Evolutionary conservation across 2,888 invertebrate genomes (phyloP).

Genomic region (Dicycla oo): DNA sequence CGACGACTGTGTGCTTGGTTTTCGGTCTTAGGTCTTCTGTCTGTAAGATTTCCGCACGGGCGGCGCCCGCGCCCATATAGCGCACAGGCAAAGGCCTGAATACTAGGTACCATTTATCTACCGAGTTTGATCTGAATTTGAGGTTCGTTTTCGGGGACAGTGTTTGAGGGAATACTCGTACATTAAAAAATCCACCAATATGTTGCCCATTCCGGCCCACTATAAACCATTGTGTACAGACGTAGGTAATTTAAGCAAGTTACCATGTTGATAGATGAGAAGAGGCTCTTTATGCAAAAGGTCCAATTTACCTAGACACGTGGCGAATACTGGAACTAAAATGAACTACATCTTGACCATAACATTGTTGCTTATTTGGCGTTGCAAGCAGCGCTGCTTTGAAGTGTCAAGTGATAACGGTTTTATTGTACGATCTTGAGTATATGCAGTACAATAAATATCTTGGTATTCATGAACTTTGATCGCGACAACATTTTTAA

Average conservation of each 20-base stretch:
- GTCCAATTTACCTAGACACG: slow-evolving; percentile 3
- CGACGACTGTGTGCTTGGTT: too few relatives aligned
- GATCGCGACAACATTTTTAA: slow-evolving; percentile 5
- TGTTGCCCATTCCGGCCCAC: not conserved
- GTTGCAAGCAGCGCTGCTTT: not conserved
- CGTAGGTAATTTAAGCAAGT: too few relatives aligned
- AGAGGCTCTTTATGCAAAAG: slow-evolving; percentile 1
- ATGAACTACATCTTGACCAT: not conserved
- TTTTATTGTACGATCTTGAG: not conserved
- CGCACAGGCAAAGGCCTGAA: too few relatives aligned
- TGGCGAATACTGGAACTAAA: not conserved
- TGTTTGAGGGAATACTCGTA: not conserved
- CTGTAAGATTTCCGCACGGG: too few relatives aligned
- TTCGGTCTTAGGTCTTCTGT: not conserved
- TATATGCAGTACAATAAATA: slow-evolving; percentile 4
- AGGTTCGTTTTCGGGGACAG: not conserved
- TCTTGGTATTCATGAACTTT: slow-evolving; percentile 35
- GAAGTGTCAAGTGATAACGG: slow-evolving; percentile 3
- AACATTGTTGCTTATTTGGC: not conserved
- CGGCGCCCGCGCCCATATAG: too few relatives aligned
- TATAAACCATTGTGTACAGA: not conserved
- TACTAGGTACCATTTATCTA: too few relatives aligned
- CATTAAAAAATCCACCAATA: not conserved
- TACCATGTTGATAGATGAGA: not conserved
- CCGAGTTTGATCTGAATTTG: not conserved